Percentiles rank a stretch among this genome's conserved stretches.
phyloP scores from a whole-genome alignment of 2,888 invertebrate species.

The Anoplius nigerrimus region DNA sequence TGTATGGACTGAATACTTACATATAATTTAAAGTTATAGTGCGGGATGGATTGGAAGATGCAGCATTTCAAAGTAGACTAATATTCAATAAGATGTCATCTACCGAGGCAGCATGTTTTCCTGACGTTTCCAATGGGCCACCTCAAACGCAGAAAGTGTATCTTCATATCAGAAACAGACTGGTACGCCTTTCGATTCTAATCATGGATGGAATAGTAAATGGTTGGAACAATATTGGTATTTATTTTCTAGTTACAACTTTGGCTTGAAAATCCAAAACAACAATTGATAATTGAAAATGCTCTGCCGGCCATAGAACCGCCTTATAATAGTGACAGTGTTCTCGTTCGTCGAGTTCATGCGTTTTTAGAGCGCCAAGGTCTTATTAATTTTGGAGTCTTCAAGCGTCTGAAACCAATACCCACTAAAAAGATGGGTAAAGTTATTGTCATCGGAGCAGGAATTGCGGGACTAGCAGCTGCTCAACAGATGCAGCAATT shows the following conservation, averaged over 20 bases:
- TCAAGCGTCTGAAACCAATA: constrained; percentile 86
- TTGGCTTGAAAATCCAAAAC: constrained; percentile 97
- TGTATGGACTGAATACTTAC: neutral
- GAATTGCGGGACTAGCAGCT: constrained; percentile 95
- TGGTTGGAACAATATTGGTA: constrained; percentile 13
- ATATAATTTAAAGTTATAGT: constrained; percentile 66
- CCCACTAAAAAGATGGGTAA: constrained; percentile 77
- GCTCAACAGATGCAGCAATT: constrained; percentile 96
- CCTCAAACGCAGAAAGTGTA: constrained; percentile 91
- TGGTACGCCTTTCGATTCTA: constrained; percentile 75
- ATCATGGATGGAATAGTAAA: neutral
- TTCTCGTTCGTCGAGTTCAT: constrained; percentile 89
- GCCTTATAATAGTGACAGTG: constrained; percentile 95
- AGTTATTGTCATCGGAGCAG: constrained; percentile 83
- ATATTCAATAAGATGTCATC: constrained; percentile 97
- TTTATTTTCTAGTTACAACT: constrained; percentile 82
- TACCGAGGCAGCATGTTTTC: constrained; percentile 94
- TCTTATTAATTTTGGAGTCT: constrained; percentile 98
- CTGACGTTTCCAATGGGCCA: constrained; percentile 90
- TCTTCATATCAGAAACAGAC: constrained; percentile 91
- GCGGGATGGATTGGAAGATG: constrained; percentile 86
- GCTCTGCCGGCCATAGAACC: constrained; percentile 88
- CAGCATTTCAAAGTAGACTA: constrained; percentile 94
- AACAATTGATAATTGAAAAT: constrained; percentile 90
- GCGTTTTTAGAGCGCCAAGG: constrained; percentile 96